Evolutionary conservation across 2,888 invertebrate genomes (phyloP), one percentile per base, ranked within the genome.

Genomic region (Tricholauxania praeusta): DNA sequence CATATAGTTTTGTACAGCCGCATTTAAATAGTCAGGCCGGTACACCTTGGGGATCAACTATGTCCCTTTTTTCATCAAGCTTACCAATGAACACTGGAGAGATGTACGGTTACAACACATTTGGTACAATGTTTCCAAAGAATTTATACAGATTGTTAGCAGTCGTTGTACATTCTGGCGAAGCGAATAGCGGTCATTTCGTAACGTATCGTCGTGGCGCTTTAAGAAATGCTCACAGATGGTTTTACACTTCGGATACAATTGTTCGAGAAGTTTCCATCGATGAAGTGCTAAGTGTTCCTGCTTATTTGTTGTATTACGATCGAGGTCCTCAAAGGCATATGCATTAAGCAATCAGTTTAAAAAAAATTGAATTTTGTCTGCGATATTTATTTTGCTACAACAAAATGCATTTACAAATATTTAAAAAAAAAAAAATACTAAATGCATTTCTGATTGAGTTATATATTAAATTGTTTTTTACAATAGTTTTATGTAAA

Each of bases 301-400:
- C 94, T 72, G 97, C 97, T 17, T 98, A 98, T 89, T 92, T 98
- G 91, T 89, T 98, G 75, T 97, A 97, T 89, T 98, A 98, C 87
- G 97, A 98, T 81, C 84, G 88, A 17, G 86, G 87, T 47, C 84
- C 85, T 60, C 87, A 87, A 55, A 81, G 84, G 15, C 80, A 77
- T 53, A 53, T 75, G 32, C 78, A 76, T 60, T 76, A 59, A 75
- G 62, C 67, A 57, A 17, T n/a, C 10, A 19, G 52, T 62, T 74
- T 10, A 17, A 69, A 60, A 72, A 72, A 49, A 62, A 32, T 65
- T 66, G 5, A 32, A 12, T 14, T 12, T 49, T 49, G 14, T 17
- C 57, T 69, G 59, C 51, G 51, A 14, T 63, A 57, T 48, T 28
- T 47, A 51, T n/a, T 10, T 12, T 32, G 28, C 22, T 49, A n/a